Conservation (phyloP, 2,888 invertebrate species). For the Amphimallon solstitiale region DNA sequence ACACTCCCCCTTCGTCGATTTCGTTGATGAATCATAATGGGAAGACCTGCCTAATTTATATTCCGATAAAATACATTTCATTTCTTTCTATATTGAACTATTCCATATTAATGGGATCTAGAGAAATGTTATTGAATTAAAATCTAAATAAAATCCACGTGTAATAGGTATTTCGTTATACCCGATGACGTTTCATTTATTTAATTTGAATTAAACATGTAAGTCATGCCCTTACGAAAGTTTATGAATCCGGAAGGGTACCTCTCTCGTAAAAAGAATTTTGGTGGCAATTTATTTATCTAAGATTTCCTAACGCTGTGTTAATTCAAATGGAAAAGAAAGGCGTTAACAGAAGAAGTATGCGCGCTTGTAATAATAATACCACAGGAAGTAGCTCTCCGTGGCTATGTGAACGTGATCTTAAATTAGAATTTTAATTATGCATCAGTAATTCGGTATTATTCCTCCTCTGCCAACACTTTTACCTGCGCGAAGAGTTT, state of each 20-base stretch:
- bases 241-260: neutral
- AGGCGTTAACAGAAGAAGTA: slow-evolving; percentile 21
- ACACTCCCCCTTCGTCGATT: no score
- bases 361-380: slow-evolving; percentile 16
- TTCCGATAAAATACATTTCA: no score
- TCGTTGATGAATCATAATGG: no score
- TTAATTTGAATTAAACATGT: slow-evolving; percentile 9
- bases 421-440: slow-evolving; percentile 31
- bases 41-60: no score
- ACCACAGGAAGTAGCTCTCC: slow-evolving; percentile 26
- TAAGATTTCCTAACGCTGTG: slow-evolving; percentile 12
- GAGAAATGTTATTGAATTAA: no score
- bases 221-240: neutral
- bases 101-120: no score
- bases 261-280: neutral
- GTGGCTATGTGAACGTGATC: slow-evolving; percentile 10
- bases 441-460: slow-evolving; percentile 21
- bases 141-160: neutral
- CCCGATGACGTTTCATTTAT: slow-evolving; percentile 1
- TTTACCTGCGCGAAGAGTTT: neutral
- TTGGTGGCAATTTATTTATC: slow-evolving; percentile 13
- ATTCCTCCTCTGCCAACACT: neutral
- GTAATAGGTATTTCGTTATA: neutral
- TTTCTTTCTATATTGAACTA: no score
- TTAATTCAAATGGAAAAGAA: slow-evolving; percentile 17